Conservation (phyloP, 64 coral and sea anemone species). For the Pocillopora verrucosa region DNA sequence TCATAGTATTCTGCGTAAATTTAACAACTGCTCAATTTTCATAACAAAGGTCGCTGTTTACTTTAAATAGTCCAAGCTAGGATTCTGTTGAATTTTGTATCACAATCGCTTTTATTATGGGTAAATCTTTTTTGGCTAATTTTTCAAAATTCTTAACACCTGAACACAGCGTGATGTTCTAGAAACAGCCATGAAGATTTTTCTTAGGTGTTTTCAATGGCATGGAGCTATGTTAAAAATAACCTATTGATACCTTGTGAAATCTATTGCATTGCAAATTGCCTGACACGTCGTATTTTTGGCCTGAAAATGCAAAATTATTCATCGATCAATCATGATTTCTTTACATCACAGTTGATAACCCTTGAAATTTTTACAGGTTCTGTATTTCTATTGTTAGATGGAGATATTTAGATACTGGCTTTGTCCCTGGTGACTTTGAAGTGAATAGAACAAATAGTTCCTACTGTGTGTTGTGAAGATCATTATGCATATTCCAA, state of each 20-base stretch:
- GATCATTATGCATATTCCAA: constrained; percentile 17
- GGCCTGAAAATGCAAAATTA: not conserved
- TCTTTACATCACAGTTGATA: not conserved
- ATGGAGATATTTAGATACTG: not conserved
- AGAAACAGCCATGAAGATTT: not conserved
- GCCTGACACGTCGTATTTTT: constrained; percentile 1
- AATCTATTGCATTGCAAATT: constrained; percentile 37
- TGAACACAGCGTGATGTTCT: not conserved
- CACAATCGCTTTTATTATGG: not conserved
- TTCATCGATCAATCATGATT: not conserved
- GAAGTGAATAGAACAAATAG: not conserved
- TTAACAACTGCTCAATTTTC: not conserved
- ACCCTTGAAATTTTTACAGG: not conserved
- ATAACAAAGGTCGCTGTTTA: not conserved
- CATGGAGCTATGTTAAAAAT: not conserved
- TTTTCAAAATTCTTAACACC: constrained; percentile 9
- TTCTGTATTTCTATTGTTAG: not conserved
- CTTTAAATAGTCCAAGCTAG: not conserved
- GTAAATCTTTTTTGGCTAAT: not conserved
- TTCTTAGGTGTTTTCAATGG: not conserved
- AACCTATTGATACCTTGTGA: not conserved
- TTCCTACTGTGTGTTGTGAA: not conserved
- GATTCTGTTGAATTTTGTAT: not conserved
- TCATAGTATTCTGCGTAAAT: too few relatives aligned
- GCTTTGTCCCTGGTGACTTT: not conserved